Evolutionary conservation across 2,797 vertebrate species (phyloP).

Genomic region (Meriones psammophilus): DNA sequence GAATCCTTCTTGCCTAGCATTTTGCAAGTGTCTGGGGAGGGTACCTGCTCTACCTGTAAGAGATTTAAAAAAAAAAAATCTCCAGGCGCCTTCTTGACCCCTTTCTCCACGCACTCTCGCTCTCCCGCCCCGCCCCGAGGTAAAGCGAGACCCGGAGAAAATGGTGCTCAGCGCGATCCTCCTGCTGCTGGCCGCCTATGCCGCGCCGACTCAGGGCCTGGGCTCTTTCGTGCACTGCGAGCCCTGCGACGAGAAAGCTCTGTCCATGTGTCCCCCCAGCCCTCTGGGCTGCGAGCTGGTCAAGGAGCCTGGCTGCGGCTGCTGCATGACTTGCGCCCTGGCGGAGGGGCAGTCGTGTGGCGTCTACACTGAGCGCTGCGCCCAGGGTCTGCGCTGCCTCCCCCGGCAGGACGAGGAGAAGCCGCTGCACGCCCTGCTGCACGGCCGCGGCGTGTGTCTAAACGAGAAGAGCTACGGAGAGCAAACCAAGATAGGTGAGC

Average conservation of each 20-base stretch:
- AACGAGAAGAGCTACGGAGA: slow-evolving; percentile 98
- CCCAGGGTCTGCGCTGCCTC: slow-evolving; percentile 95
- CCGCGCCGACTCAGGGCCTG: slow-evolving; percentile 92
- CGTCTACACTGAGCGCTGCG: slow-evolving; percentile 98
- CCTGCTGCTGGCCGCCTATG: slow-evolving; percentile 92
- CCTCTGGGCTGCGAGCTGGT: slow-evolving; percentile 97
- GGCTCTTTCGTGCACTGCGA: slow-evolving; percentile 98
- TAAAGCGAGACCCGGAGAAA: slow-evolving; percentile 73
- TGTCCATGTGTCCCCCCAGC: slow-evolving; percentile 97
- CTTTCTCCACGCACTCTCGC: slow-evolving; percentile 63
- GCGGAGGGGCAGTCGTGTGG: slow-evolving; percentile 97
- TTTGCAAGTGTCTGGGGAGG: slow-evolving; percentile 75
- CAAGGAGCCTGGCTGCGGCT: slow-evolving; percentile 99
- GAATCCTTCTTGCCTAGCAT: slow-evolving; percentile 65
- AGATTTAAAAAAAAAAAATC: slow-evolving; percentile 17
- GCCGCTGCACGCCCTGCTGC: slow-evolving; percentile 97
- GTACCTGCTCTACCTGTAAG: slow-evolving; percentile 77
- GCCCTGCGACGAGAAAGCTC: slow-evolving; percentile 96
- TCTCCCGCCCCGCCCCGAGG: slow-evolving; percentile 79
- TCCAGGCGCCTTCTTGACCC: slow-evolving; percentile 45
- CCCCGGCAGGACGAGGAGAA: slow-evolving; percentile 98
- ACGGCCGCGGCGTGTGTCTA: slow-evolving; percentile 96
- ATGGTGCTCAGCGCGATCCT: slow-evolving; percentile 89
- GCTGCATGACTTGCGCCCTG: slow-evolving; percentile 98
- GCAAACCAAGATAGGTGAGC: slow-evolving; percentile 91